Percentiles rank a stretch among this genome's conserved stretches.
Evolutionary conservation across 2,797 vertebrate species (phyloP).

Genomic region (Leptatherina wallacei): DNA sequence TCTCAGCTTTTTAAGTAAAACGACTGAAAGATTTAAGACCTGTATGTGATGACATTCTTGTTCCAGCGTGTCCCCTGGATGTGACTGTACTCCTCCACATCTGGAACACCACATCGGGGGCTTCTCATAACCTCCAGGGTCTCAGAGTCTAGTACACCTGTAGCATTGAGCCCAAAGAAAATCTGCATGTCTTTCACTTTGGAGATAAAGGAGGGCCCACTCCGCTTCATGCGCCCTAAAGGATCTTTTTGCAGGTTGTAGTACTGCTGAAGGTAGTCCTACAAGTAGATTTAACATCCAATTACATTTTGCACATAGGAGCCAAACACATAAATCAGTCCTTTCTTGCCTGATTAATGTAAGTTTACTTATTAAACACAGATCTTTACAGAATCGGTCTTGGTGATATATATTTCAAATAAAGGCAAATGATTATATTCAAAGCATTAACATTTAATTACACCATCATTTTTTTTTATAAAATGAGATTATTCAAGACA

Average conservation of each 20-base stretch:
- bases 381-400: background rate
- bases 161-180: constrained; percentile 83
- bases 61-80: constrained; percentile 74
- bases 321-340: background rate
- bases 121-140: constrained; percentile 79
- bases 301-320: constrained; percentile 2
- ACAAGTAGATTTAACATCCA: constrained; percentile 30
- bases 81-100: constrained; percentile 79
- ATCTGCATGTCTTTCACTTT: constrained; percentile 85
- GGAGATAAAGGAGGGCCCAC: constrained; percentile 70
- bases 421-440: background rate
- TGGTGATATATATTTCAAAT: background rate
- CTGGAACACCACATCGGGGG: constrained; percentile 84
- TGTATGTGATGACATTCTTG: constrained; percentile 83
- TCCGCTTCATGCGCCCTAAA: constrained; percentile 69
- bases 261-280: constrained; percentile 82
- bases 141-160: constrained; percentile 73
- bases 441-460: background rate
- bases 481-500: background rate
- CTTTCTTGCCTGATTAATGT: background rate
- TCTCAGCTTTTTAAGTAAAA: background rate
- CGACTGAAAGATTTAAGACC: constrained; percentile 52
- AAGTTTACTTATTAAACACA: background rate
- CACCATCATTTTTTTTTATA: background rate
- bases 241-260: constrained; percentile 75